Evolutionary conservation across 2,797 vertebrate genomes (phyloP).

Genomic region (Perdix hodgsoniae): DNA sequence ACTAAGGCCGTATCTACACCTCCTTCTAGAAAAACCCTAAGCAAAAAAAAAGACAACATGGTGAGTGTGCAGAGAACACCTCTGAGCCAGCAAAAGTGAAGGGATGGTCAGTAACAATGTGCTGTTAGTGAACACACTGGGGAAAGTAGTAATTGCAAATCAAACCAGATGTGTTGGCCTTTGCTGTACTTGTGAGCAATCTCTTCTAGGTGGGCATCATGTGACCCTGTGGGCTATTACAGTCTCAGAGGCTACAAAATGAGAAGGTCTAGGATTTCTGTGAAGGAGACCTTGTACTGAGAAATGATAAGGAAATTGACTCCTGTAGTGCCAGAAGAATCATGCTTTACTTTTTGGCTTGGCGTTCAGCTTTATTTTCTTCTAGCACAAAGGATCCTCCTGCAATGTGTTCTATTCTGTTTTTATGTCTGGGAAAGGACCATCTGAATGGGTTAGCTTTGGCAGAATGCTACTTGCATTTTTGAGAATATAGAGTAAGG

Average conservation of each 20-base stretch:
- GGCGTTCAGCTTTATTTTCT: neutral
- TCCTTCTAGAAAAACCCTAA: slow-evolving; percentile 82
- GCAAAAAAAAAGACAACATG: slow-evolving; percentile 88
- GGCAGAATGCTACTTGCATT: neutral
- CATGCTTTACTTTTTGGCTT: neutral
- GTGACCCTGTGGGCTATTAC: neutral
- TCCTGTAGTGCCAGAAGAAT: neutral
- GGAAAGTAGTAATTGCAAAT: neutral
- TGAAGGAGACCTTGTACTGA: neutral
- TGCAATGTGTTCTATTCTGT: neutral
- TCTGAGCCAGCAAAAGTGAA: neutral
- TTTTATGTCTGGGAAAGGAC: neutral
- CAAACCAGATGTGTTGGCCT: neutral
- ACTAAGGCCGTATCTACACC: slow-evolving; percentile 32
- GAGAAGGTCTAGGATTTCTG: neutral
- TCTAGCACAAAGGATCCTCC: neutral
- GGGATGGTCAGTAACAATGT: neutral
- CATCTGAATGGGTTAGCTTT: neutral
- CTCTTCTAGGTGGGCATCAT: neutral
- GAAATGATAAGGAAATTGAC: neutral
- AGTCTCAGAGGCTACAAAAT: neutral
- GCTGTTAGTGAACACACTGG: neutral
- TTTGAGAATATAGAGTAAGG: neutral
- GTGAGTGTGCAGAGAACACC: slow-evolving; percentile 71
- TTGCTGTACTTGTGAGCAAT: neutral